Evolutionary conservation across 2,888 invertebrate genomes (phyloP), one percentile per base, ranked within the genome.

Genomic region (Andrena praecox): DNA sequence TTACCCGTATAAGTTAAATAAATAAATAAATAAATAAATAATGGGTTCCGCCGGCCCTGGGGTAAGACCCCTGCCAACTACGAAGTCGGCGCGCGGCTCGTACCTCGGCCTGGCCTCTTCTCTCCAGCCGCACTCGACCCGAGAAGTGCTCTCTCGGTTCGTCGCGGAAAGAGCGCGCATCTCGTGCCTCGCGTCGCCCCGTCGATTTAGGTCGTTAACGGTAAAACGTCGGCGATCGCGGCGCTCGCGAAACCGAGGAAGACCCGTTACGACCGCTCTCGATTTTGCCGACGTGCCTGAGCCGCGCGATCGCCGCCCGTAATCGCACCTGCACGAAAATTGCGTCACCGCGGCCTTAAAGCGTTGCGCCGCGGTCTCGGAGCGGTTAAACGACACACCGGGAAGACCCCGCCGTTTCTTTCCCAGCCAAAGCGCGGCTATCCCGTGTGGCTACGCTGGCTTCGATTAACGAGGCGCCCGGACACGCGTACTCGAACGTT

Each of bases 181-280:
- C 84, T 89, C 80, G 73, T 73, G 77, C 56, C 70, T 73, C 78
- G 81, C 3, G n/a, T 59, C 35, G 59, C 20, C 54, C 54, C 84
- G 76, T 72, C 85, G 89, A 91, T 91, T 91, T 90, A 89, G 91
- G 91, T 91, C 91, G 90, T 91, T 91, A 91, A 91, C 91, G 91
- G 91, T 91, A 91, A 91, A 91, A 79, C 82, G 83, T 68, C 87
- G 85, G 86, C 87, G 87, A 87, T 87, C 85, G 84, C 86, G n/a
- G 56, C 24, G 87, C 85, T 89, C 89, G 89, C 90, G 81, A 90
- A 91, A 88, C 87, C 87, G 85, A 89, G 59, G 80, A 78, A 85
- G 89, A 89, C 89, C 89, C 89, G 88, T 89, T 89, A 89, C 77
- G 76, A 73, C 67, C 82, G 81, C 84, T 86, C 88, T 89, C 87